Evolutionary conservation across 2,113 vertebrate genomes (phyloP).

Genomic region (Pteronura brasiliensis): DNA sequence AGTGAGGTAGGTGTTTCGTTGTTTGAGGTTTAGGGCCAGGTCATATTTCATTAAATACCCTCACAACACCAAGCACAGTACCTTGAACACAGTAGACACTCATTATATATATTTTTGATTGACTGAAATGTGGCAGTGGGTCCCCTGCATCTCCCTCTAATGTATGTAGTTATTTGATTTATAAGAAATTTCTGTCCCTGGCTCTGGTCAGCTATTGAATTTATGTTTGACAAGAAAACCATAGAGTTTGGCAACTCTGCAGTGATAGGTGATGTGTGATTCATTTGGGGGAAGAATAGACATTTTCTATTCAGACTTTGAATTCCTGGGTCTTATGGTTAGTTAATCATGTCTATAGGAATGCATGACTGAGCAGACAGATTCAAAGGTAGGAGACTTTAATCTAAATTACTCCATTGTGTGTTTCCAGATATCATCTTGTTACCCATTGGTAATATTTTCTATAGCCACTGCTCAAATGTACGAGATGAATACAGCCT

Average conservation of each 20-base stretch:
- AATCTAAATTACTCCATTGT: constrained; percentile 57
- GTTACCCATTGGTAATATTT: constrained; percentile 22
- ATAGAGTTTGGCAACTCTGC: constrained; percentile 66
- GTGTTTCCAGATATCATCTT: constrained; percentile 51
- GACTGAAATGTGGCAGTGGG: constrained; percentile 52
- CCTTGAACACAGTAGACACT: constrained; percentile 34
- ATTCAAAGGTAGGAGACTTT: constrained; percentile 52
- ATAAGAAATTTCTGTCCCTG: constrained; percentile 67
- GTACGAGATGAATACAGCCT: not conserved
- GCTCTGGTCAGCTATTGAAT: constrained; percentile 69
- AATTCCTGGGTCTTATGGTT: constrained; percentile 46
- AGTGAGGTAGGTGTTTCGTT: not conserved
- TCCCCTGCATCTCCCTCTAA: constrained; percentile 54
- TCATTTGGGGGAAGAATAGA: constrained; percentile 69
- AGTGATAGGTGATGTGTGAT: constrained; percentile 75
- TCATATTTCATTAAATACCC: constrained; percentile 34
- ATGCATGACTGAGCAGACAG: constrained; percentile 49
- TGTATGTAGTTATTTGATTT: constrained; percentile 72
- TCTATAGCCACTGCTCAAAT: constrained; percentile 1
- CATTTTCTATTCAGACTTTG: constrained; percentile 55
- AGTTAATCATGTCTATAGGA: constrained; percentile 56
- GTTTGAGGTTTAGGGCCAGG: not conserved
- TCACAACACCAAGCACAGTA: not conserved
- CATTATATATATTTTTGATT: constrained; percentile 60
- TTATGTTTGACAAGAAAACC: constrained; percentile 72